These are phyloP conservation scores for Leptinotarsa peninsularis DNA, from an alignment of 2,888 invertebrate genomes.

Conservation along the genomic window DNA sequence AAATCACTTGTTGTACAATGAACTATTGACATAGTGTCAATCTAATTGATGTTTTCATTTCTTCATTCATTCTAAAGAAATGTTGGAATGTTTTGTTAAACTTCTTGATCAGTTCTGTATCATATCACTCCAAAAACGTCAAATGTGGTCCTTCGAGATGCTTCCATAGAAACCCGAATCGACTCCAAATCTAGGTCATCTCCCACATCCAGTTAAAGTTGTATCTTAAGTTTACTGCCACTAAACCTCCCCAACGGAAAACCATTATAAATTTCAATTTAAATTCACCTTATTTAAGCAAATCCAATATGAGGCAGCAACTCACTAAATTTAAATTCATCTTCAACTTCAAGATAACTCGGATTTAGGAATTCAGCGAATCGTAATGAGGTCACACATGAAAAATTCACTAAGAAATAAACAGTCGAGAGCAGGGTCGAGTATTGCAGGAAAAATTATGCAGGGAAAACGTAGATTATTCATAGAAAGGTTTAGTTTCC, in stretches of 20 bases:
- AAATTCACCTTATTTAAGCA: slow-evolving; percentile 41
- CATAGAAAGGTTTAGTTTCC: slow-evolving; percentile 36
- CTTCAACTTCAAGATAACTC: slow-evolving; percentile 21
- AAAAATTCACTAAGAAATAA: slow-evolving; percentile 33
- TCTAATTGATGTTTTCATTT: too few species aligned
- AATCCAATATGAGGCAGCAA: slow-evolving; percentile 35
- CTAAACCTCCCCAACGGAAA: slow-evolving; percentile 10
- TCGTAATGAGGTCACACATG: slow-evolving; percentile 31
- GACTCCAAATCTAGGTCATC: too few species aligned
- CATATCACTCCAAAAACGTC: not conserved
- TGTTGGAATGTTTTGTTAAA: too few species aligned
- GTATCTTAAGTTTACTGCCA: slow-evolving; percentile 12
- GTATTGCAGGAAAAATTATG: slow-evolving; percentile 19
- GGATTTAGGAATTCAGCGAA: slow-evolving; percentile 29
- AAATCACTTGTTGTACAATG: too few species aligned
- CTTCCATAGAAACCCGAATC: not conserved
- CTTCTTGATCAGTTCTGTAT: too few species aligned
- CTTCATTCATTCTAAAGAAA: too few species aligned
- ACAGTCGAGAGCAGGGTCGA: slow-evolving; percentile 30
- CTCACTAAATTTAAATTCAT: slow-evolving; percentile 34
- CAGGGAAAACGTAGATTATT: slow-evolving; percentile 37
- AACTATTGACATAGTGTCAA: too few species aligned
- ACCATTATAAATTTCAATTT: slow-evolving; percentile 41
- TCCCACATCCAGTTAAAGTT: not conserved
- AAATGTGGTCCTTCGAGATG: not conserved